A percentile compares a stretch with the other conserved stretches of the same genome.
Conservation (phyloP, 1,140 invertebrate species). For the Drosophila ercepeae region DNA sequence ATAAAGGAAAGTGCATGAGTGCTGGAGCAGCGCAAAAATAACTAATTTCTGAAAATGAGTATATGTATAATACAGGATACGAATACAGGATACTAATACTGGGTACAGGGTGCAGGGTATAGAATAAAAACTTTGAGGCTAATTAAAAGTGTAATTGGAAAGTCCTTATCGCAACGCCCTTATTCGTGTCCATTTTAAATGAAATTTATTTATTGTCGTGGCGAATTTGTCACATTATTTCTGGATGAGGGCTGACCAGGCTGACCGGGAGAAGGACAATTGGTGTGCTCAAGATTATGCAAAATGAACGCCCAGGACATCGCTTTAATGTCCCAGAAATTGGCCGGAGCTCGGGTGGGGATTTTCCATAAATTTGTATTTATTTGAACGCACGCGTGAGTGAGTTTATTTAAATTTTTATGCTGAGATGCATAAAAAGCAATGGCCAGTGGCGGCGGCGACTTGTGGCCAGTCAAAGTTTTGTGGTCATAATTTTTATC, state of each 20-base stretch:
- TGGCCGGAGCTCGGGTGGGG: conserved; percentile 14
- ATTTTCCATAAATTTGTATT: conserved; percentile 60
- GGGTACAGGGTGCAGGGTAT: no score
- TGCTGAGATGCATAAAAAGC: conserved; percentile 45
- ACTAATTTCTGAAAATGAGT: background rate
- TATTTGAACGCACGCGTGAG: conserved; percentile 59
- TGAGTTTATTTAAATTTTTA: conserved; percentile 62
- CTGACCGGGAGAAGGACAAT: background rate
- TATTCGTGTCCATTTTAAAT: conserved; percentile 66
- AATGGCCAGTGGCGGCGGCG: conserved; percentile 1
- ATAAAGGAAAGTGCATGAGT: conserved; percentile 24
- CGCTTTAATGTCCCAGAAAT: conserved; percentile 47
- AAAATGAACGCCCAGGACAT: conserved; percentile 31
- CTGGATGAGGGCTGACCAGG: conserved; percentile 61
- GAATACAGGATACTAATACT: no score
- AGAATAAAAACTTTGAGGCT: background rate
- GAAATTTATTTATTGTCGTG: conserved; percentile 67
- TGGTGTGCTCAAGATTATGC: conserved; percentile 42
- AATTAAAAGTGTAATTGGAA: conserved; percentile 29
- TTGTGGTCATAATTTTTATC: conserved; percentile 65
- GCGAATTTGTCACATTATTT: conserved; percentile 71
- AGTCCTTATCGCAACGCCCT: background rate
- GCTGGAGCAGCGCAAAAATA: conserved; percentile 1
- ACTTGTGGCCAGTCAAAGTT: conserved; percentile 57
- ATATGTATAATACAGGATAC: background rate